These are phyloP conservation scores for Chrysaora quinquecirrha DNA, from an alignment of 30 jellyfish, hydroid and myxozoan genomes.

Conservation along the genomic window DNA sequence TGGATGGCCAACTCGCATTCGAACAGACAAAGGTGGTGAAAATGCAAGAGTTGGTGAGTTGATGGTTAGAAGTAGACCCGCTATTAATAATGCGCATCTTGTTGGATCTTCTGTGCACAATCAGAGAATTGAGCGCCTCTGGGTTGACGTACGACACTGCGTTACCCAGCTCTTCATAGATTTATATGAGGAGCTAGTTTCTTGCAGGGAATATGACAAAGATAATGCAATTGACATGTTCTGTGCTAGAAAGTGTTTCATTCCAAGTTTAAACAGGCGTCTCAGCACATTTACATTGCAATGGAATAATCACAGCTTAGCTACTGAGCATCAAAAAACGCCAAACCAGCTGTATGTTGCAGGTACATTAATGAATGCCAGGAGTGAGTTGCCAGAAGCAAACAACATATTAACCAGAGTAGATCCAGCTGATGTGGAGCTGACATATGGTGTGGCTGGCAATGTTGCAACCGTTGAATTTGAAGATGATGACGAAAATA, in stretches of 20 bases:
- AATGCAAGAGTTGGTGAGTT: constrained; percentile 4
- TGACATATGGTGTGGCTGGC: too few species aligned
- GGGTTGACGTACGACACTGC: too few species aligned
- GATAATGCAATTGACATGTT: neutral
- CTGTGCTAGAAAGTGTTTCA: neutral
- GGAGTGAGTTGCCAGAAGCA: too few species aligned
- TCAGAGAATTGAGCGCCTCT: too few species aligned
- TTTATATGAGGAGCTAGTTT: neutral
- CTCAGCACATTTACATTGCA: neutral
- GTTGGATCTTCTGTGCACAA: too few species aligned
- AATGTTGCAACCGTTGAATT: too few species aligned
- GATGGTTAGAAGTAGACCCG: too few species aligned
- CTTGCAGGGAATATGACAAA: neutral
- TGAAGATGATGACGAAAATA: too few species aligned
- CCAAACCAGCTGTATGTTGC: constrained; percentile 2
- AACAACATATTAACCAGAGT: too few species aligned
- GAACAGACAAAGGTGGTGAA: constrained; percentile 48
- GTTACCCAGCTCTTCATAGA: too few species aligned
- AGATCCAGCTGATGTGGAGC: too few species aligned
- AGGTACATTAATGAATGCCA: neutral
- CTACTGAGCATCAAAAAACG: constrained; percentile 13
- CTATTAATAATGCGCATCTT: too few species aligned
- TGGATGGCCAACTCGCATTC: constrained; percentile 35
- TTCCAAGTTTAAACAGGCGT: neutral
- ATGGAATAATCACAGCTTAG: neutral